Evolutionary conservation across 2,797 vertebrate genomes (phyloP), one percentile per base, ranked within the genome.

Genomic region (Poeciliopsis gracilis): DNA sequence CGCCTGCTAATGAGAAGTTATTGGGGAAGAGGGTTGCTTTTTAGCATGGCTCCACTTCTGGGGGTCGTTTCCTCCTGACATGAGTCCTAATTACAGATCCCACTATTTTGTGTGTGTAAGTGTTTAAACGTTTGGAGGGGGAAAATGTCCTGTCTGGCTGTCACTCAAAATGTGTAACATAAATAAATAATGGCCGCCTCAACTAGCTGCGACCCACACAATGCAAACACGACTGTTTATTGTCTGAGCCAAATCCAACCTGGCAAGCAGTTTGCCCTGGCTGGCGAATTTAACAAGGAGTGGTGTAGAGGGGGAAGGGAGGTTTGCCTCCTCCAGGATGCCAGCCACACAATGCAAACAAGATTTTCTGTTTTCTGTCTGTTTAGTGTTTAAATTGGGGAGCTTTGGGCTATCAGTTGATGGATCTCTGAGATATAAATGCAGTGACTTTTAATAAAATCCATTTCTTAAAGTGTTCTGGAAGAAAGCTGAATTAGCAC

Each of bases 1-100:
- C 81, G 91, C 91, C 75, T 94, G 82, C 90, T 94, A 95, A 95
- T 95, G 93, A 94, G 92, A 86, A 87, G 89, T 89, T 87, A 88
- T 88, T 80, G 85, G 84, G 88, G 87, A 88, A 67, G 43, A 41
- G 81, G 78, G 59, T 87, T 90, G 88, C 88, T 86, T 89, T 91
- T 88, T 83, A 88, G 78, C 89, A 81, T 74, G 77, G 84, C 84
- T 85, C 33, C 16, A 76, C 82, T 88, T 91, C 80, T 78, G 55
- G 84, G 84, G 91, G 90, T 94, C 87, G 74, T 84, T 87, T 77
- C 80, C 79, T 84, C 67, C 75, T 73, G 82, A 93, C 90, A 87
- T 1, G 0, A 85, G 84, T 86, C 90, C 90, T 93, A 89, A 93
- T 93, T 93, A 92, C 90, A 91, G 90, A 88, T 84, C 79, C 71